These are phyloP conservation scores for Sphaerophoria rueppellii DNA, from an alignment of 2,888 invertebrate genomes.

Conservation along the genomic window DNA sequence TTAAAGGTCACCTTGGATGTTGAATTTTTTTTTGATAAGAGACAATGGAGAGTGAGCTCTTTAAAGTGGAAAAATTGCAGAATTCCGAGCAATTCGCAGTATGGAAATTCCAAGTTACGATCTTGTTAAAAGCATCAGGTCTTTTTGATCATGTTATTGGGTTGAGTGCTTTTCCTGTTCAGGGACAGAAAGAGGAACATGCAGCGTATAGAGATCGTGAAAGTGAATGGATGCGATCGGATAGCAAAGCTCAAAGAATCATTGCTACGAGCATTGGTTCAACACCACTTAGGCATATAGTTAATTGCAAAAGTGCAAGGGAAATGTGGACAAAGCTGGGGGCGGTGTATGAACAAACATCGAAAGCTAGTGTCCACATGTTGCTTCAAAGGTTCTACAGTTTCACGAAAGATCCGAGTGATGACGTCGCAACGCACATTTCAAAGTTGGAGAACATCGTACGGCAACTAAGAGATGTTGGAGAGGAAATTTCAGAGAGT, in stretches of 20 bases:
- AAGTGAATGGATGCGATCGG: neutral
- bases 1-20: no score
- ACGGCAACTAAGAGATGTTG: constrained; percentile 66
- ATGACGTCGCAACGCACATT: constrained; percentile 66
- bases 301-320: constrained; percentile 65
- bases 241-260: constrained; percentile 45
- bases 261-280: constrained; percentile 66
- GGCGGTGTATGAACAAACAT: constrained; percentile 77
- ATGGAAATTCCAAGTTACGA: constrained; percentile 37
- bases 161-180: no score
- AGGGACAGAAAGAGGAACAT: neutral
- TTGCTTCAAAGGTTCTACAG: constrained; percentile 76
- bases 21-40: neutral
- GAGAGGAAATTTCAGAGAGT: constrained; percentile 68
- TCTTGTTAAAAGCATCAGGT: constrained; percentile 12
- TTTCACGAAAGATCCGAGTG: constrained; percentile 63
- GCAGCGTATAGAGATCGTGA: neutral
- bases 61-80: constrained; percentile 21
- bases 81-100: constrained; percentile 6
- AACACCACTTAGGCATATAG: constrained; percentile 67
- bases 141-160: neutral
- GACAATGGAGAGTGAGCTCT: constrained; percentile 4
- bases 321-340: constrained; percentile 69
- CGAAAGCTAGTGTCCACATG: constrained; percentile 77
- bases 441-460: constrained; percentile 64